A percentile compares a stretch with the other conserved stretches of the same genome.
phyloP scores from a whole-genome alignment of 2,113 vertebrate species.

The Thinocorus orbignyianus region DNA sequence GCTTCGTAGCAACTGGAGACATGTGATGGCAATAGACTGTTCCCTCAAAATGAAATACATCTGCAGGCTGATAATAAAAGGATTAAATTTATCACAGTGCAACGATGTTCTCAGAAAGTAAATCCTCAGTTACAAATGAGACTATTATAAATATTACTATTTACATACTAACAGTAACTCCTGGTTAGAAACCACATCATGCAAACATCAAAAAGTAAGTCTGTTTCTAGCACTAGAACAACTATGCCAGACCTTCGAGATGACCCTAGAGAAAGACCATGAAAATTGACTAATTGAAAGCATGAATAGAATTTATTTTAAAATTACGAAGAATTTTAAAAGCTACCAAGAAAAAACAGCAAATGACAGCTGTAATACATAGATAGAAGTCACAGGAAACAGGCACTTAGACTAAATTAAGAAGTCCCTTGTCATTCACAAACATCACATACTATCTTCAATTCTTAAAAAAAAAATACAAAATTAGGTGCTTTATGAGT shows the following conservation, averaged over 20 bases:
- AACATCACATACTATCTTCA: too few species aligned
- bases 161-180: background rate
- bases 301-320: background rate
- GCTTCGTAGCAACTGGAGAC: constrained; percentile 90
- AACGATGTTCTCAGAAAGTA: background rate
- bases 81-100: background rate
- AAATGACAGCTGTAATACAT: too few species aligned
- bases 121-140: background rate
- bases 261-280: background rate
- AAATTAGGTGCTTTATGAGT: too few species aligned
- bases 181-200: background rate
- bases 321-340: background rate
- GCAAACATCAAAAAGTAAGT: background rate
- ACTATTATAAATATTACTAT: background rate
- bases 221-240: background rate
- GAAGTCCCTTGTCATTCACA: too few species aligned
- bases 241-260: background rate
- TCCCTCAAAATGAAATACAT: constrained; percentile 90
- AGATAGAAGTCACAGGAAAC: too few species aligned
- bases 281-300: background rate
- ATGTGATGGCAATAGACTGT: constrained; percentile 95
- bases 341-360: background rate
- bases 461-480: too few species aligned
- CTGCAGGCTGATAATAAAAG: constrained; percentile 82
- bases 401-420: too few species aligned